phyloP scores from a whole-genome alignment of 2,797 vertebrate genomes.

The Halcyon badia region DNA sequence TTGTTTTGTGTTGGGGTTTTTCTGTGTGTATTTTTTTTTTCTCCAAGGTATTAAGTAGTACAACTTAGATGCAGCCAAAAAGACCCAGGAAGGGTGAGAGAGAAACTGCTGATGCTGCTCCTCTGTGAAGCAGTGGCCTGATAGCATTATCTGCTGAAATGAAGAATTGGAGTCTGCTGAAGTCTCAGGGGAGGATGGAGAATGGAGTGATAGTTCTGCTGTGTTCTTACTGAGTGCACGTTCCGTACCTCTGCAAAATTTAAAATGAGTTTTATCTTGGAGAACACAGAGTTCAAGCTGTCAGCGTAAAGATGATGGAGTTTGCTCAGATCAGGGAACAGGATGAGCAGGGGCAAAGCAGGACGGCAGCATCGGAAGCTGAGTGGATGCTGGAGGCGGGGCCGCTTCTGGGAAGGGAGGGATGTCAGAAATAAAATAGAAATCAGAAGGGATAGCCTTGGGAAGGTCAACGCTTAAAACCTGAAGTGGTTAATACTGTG shows the following conservation, averaged over 20 bases:
- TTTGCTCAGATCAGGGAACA: not conserved
- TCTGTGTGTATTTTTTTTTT: not conserved
- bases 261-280: not conserved
- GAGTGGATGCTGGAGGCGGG: not conserved
- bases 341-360: not conserved
- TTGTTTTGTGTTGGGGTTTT: too few relatives aligned
- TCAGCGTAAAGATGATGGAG: not conserved
- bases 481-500: not conserved
- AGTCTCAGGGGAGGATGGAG: not conserved
- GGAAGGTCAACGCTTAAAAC: not conserved
- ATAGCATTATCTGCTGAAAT: not conserved
- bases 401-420: not conserved
- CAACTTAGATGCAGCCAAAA: not conserved
- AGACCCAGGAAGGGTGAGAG: not conserved
- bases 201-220: not conserved
- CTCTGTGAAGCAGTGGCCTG: not conserved
- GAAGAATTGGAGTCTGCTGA: not conserved
- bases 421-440: not conserved
- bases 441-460: not conserved
- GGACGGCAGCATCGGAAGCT: not conserved
- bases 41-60: not conserved
- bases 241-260: not conserved
- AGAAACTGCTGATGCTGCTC: not conserved
- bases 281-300: not conserved
- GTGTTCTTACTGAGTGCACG: fast-evolving